Conservation (phyloP, 1,140 invertebrate genomes). For the Aphidius gifuensis region DNA sequence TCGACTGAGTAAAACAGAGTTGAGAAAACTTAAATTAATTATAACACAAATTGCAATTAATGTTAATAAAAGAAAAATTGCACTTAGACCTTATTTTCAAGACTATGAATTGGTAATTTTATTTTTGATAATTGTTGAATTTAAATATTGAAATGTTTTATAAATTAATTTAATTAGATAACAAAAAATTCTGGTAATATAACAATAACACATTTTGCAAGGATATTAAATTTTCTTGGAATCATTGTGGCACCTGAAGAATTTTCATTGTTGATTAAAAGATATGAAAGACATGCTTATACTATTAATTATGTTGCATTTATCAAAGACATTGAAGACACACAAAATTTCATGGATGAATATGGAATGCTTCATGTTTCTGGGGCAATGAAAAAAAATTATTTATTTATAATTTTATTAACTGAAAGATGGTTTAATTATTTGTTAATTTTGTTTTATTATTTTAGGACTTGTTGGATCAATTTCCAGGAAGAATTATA, state of each 20-base stretch:
- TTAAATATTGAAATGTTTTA: not conserved
- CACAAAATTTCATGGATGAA: slow-evolving; percentile 57
- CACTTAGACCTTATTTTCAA: slow-evolving; percentile 69
- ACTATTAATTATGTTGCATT: slow-evolving; percentile 72
- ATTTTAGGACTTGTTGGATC: slow-evolving; percentile 52
- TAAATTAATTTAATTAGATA: slow-evolving; percentile 51
- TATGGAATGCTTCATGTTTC: slow-evolving; percentile 58
- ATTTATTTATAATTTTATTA: no score
- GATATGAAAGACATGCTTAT: slow-evolving; percentile 68
- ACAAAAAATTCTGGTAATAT: slow-evolving; percentile 68
- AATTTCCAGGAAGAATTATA: slow-evolving; percentile 63
- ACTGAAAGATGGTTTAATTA: no score
- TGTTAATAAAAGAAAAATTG: slow-evolving; percentile 56
- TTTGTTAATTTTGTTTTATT: not conserved
- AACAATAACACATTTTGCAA: slow-evolving; percentile 67
- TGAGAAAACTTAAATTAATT: slow-evolving; percentile 61
- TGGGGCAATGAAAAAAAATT: slow-evolving; percentile 40
- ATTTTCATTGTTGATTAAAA: slow-evolving; percentile 65
- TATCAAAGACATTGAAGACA: slow-evolving; percentile 57
- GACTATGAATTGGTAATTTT: slow-evolving; percentile 66
- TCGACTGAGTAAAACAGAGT: slow-evolving; percentile 60
- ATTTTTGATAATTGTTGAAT: not conserved
- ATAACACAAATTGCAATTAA: slow-evolving; percentile 65
- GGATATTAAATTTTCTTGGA: slow-evolving; percentile 65
- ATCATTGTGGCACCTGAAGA: slow-evolving; percentile 64